phyloP scores from a whole-genome alignment of 2,113 vertebrate species.

The Alouatta palliata region DNA sequence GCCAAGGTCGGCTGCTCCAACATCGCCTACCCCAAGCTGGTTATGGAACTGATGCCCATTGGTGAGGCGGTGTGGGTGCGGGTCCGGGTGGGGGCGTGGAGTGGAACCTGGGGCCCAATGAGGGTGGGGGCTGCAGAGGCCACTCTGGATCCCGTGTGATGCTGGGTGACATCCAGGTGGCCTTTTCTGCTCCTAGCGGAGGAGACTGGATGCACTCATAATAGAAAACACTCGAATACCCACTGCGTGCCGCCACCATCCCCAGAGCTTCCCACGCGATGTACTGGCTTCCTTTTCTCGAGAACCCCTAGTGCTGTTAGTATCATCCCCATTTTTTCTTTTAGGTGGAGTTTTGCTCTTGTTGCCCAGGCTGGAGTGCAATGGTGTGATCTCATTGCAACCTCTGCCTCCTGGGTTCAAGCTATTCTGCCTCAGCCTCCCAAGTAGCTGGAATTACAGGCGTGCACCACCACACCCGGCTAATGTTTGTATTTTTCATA shows the following conservation, averaged over 20 bases:
- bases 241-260: rapidly evolving
- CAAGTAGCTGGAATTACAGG: too few species aligned
- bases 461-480: too few species aligned
- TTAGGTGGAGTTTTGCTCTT: too few species aligned
- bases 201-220: not conserved
- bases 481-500: too few species aligned
- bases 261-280: rapidly evolving
- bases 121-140: not conserved
- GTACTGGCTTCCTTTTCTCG: not conserved
- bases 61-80: slow-evolving; percentile 82
- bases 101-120: not conserved
- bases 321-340: not conserved
- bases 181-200: not conserved
- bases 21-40: slow-evolving; percentile 92
- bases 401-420: too few species aligned
- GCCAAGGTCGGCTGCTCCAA: slow-evolving; percentile 93
- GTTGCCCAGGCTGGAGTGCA: too few species aligned
- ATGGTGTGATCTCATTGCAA: too few species aligned
- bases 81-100: slow-evolving; percentile 79
- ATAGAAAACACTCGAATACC: rapidly evolving
- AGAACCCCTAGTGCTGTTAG: not conserved
- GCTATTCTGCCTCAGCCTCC: too few species aligned
- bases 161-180: not conserved
- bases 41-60: slow-evolving; percentile 93
- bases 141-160: not conserved